Base-by-base conservation (phyloP, 2,113 vertebrate species). In the Laticauda laticaudata region DNA sequence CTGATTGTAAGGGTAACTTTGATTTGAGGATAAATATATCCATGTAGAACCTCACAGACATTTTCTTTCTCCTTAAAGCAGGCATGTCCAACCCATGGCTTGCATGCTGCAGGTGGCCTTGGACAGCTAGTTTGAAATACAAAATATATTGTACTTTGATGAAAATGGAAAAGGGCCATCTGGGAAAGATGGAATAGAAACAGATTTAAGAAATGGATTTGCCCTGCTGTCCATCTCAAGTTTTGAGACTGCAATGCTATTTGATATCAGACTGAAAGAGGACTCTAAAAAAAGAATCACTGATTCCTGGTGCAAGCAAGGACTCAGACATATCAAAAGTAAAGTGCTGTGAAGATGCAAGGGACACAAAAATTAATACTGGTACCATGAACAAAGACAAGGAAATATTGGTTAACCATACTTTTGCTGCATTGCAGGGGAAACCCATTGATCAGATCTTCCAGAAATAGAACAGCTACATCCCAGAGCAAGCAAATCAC, bases 391-490 rank as follows among this genome's bases (percentile, higher is more conserved):
- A 88, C 43, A 51, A 92, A 91, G 94, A 53, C 7, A 1, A 0
- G 48, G 89, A 87, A 87, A 0, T 39, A 0, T 18, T 56, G 39
- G 87, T 87, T 34, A 91, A 92, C 86, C 15, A 43, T 55, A 92
- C 61, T 86, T 91, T 91, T 89, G 88, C 39, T 86, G 10, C 59
- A 24, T 55, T 53, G 48, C 53, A 92, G 96, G 15, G 93, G 26
- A 96, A 85, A 97, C 96, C 95, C 96, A 97, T 93, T 96, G 95
- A 88, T 94, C 92, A 55, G 94, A 88, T 96, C 96, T 96, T 97
- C 96, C 97, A 97, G 95, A 97, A 97, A 94, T 97, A 96, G 95
- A 94, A 94, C 92, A 93, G 92, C 95, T 92, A 94, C 93, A 96
- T 95, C 97, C 91, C 93, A 55, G 87, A 24, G 85, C 94, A 91